Evolutionary conservation across 2,113 vertebrate species (phyloP), one percentile per base, ranked within the genome.

Genomic region (Heptranchias perlo): DNA sequence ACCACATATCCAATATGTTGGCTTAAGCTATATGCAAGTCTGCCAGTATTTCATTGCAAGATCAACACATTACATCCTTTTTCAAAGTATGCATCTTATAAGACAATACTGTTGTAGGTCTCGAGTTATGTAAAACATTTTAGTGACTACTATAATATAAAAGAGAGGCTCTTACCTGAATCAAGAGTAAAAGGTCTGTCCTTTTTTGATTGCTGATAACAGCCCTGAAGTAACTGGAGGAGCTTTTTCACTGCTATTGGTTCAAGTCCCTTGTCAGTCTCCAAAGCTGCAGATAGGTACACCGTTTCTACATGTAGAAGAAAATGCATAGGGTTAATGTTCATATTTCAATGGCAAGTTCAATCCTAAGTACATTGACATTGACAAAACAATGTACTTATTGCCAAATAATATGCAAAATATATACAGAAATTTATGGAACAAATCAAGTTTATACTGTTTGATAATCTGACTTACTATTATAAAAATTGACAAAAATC

Each of bases 401-500:
- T 54, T 54, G 18, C 8, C 49, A 31, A 28, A 89, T 14, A 52
- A 89, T 13, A 89, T 35, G 35, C 87, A 91, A 52, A 52, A 35
- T 91, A 31, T 14, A 91, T 35, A 35, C 14, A 58, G 54, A 91
- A 52, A 54, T 54, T 89, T 89, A 6, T 16, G 13, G 28, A 58
- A 58, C 52, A 91, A 91, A 91, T 52, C 87, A 52, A 16, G 28
- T 35, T 58, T 58, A 16, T 91, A 31, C 31, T 28, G 49, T 49
- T 89, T 54, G 49, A 91, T 91, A 35, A 91, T 61, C 52, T 91
- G 52, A 91, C 31, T 58, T 35, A 28, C 52, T 91, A 16, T 52
- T 61, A 91, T n/a, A 58, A 91, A 91, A 89, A 54, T 58, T 89
- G 49, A 58, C 23, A 52, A 89, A 89, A 91, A 91, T 91, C n/a